phyloP scores from a whole-genome alignment of 1,140 invertebrate genomes.

The Anagrus nilaparvatae region DNA sequence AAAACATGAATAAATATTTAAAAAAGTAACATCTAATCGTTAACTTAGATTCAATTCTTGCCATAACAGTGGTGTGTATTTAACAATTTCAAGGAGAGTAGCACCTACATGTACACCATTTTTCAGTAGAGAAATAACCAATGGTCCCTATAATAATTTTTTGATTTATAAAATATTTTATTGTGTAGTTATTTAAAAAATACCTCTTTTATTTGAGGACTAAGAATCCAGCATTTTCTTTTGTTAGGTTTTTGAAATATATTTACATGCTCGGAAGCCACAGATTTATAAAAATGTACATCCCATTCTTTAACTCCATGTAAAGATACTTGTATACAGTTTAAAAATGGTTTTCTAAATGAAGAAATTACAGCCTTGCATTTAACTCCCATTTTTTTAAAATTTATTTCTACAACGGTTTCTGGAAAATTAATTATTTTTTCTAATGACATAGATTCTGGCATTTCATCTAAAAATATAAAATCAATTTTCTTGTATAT shows the following conservation, averaged over 20 bases:
- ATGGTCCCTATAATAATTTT: conserved; percentile 20
- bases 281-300: conserved; percentile 24
- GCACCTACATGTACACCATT: conserved; percentile 21
- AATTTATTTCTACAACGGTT: conserved; percentile 19
- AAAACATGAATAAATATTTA: too few species aligned
- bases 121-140: conserved; percentile 24
- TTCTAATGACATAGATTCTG: conserved; percentile 17
- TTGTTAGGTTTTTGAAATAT: conserved; percentile 19
- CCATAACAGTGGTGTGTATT: conserved; percentile 23
- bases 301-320: too few species aligned
- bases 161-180: background rate
- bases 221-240: conserved; percentile 27
- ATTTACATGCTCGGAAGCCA: conserved; percentile 22
- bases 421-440: conserved; percentile 21
- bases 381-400: conserved; percentile 20
- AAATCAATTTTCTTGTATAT: background rate
- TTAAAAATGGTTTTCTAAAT: conserved; percentile 25
- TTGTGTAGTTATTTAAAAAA: conserved; percentile 6
- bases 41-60: conserved; percentile 16
- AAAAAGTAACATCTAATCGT: too few species aligned
- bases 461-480: conserved; percentile 17
- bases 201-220: conserved; percentile 27
- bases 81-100: conserved; percentile 19
- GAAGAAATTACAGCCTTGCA: conserved; percentile 19
- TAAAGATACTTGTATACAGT: conserved; percentile 21